Evolutionary conservation across 1,140 invertebrate species (phyloP).

Genomic region (Achatina immaculata): DNA sequence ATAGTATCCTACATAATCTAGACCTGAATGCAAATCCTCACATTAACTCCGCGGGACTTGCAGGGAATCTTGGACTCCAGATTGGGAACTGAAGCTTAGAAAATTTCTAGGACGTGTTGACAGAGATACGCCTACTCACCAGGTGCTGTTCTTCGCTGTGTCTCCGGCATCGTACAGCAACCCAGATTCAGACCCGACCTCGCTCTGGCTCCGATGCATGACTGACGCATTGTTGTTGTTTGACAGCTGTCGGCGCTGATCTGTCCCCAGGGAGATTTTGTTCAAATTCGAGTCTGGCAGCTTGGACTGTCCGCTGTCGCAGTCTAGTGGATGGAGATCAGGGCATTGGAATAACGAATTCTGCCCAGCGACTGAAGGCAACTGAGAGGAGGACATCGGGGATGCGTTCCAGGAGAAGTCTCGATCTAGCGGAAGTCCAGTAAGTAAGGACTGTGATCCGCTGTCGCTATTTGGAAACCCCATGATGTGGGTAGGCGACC

Average conservation of each 20-base stretch:
- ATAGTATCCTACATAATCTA: too few relatives aligned
- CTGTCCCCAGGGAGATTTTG: not conserved
- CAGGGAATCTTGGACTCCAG: too few relatives aligned
- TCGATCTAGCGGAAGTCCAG: not conserved
- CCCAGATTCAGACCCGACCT: not conserved
- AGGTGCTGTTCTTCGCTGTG: conserved; percentile 5
- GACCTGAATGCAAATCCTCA: too few relatives aligned
- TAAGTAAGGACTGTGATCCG: not conserved
- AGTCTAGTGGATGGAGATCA: not conserved
- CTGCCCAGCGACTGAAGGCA: not conserved
- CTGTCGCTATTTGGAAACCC: not conserved
- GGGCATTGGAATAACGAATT: not conserved
- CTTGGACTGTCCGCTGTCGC: not conserved
- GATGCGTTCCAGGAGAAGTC: conserved; percentile 33
- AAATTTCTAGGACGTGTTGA: too few relatives aligned
- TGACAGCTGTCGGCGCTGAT: conserved; percentile 18
- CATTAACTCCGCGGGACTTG: too few relatives aligned
- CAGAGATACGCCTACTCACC: not conserved
- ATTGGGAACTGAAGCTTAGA: too few relatives aligned
- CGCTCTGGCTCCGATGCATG: not conserved
- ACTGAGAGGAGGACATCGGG: conserved; percentile 5
- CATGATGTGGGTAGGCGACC: not conserved
- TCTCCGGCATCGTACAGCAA: conserved; percentile 4
- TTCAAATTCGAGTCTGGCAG: not conserved
- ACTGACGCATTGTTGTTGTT: conserved; percentile 19